Conservation (phyloP, 2,797 vertebrate species). For the Ispidina lecontei region DNA sequence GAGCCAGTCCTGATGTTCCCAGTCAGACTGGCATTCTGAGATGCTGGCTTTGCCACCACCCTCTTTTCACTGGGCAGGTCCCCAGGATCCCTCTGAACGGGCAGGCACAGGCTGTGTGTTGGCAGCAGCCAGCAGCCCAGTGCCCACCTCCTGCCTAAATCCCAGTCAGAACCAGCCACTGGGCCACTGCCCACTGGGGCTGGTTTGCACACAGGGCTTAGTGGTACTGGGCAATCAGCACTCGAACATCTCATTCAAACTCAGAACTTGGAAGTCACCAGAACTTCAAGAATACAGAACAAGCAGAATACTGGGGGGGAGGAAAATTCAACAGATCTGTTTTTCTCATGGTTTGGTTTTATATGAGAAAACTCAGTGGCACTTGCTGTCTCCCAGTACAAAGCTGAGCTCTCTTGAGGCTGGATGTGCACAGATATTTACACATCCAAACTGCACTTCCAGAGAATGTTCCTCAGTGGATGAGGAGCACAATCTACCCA, state of each 20-base stretch:
- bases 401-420: neutral
- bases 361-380: neutral
- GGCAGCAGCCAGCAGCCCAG: neutral
- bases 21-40: conserved; percentile 15
- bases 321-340: too few species aligned
- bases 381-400: neutral
- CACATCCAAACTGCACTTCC: neutral
- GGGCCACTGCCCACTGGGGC: neutral
- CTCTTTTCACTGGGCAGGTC: neutral
- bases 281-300: too few species aligned
- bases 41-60: neutral
- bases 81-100: neutral
- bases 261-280: neutral
- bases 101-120: neutral
- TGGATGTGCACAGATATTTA: neutral
- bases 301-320: too few species aligned
- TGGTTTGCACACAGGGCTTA: neutral
- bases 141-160: neutral
- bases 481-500: neutral
- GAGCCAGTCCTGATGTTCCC: neutral
- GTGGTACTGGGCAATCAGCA: neutral
- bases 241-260: neutral
- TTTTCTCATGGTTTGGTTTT: too few species aligned
- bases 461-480: neutral
- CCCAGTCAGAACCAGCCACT: neutral